Conservation (phyloP, 2,888 invertebrate genomes). For the Rotaria sp. region DNA sequence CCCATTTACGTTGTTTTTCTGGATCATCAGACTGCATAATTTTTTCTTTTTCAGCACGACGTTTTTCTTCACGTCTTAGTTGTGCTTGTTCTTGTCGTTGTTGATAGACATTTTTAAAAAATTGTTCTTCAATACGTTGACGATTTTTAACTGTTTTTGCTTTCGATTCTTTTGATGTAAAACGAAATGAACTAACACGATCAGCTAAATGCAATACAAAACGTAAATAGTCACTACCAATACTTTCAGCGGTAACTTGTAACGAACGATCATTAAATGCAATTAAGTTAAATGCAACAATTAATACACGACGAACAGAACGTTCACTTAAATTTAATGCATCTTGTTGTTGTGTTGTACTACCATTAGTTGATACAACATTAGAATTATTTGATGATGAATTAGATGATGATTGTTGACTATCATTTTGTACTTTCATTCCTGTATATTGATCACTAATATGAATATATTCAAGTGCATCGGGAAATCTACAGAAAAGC, state of each 20-base stretch:
- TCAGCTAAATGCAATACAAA: constrained; percentile 87
- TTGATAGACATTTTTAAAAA: constrained; percentile 86
- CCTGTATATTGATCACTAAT: constrained; percentile 92
- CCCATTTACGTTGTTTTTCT: constrained; percentile 91
- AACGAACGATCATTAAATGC: constrained; percentile 44
- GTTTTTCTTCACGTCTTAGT: constrained; percentile 79
- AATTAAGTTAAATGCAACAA: constrained; percentile 35
- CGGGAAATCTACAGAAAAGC: constrained; percentile 45
- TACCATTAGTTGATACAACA: not conserved
- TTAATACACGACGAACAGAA: constrained; percentile 22
- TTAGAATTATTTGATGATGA: not conserved
- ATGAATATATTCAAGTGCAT: constrained; percentile 85
- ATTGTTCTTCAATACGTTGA: constrained; percentile 81
- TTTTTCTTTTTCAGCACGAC: constrained; percentile 83
- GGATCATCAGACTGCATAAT: constrained; percentile 81
- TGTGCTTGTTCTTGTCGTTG: constrained; percentile 93
- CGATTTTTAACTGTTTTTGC: constrained; percentile 88
- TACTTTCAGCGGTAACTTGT: constrained; percentile 64
- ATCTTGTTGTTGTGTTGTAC: constrained; percentile 28
- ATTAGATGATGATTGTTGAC: constrained; percentile 38
- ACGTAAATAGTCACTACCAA: constrained; percentile 69
- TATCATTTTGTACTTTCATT: constrained; percentile 72
- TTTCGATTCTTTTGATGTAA: constrained; percentile 74
- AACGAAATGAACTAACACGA: constrained; percentile 73
- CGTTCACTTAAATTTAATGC: constrained; percentile 4